Evolutionary conservation across 2,888 invertebrate genomes (phyloP).

Genomic region (Drosophila algonquin): DNA sequence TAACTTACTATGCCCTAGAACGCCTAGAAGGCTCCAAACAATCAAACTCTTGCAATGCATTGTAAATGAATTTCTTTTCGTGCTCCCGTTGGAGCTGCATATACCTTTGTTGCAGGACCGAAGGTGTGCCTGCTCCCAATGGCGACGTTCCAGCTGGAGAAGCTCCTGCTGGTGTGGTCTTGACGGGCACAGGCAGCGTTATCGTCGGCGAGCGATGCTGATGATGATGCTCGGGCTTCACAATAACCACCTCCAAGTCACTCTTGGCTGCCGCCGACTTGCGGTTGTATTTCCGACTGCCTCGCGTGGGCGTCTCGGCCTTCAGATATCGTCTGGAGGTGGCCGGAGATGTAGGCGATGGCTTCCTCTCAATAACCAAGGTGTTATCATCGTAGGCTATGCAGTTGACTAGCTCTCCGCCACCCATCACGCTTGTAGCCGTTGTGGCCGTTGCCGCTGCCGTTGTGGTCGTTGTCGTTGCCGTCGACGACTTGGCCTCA

Average conservation of each 20-base stretch:
- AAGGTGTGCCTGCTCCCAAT: slow-evolving; percentile 38
- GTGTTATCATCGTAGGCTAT: slow-evolving; percentile 73
- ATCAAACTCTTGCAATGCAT: slow-evolving; percentile 74
- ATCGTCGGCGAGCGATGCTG: slow-evolving; percentile 71
- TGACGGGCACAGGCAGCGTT: slow-evolving; percentile 57
- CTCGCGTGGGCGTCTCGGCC: slow-evolving; percentile 60
- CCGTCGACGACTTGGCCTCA: slow-evolving; percentile 32
- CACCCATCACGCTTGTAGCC: slow-evolving; percentile 47
- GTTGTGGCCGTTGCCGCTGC: slow-evolving; percentile 11
- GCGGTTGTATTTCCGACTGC: slow-evolving; percentile 72
- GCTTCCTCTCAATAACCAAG: slow-evolving; percentile 65
- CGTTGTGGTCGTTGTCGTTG: slow-evolving; percentile 6
- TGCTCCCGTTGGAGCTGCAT: slow-evolving; percentile 73
- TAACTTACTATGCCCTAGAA: slow-evolving; percentile 75
- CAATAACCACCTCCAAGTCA: slow-evolving; percentile 63
- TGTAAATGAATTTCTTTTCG: slow-evolving; percentile 73
- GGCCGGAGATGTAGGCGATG: slow-evolving; percentile 68
- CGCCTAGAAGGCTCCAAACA: slow-evolving; percentile 69
- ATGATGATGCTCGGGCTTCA: slow-evolving; percentile 64
- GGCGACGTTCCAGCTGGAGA: slow-evolving; percentile 30
- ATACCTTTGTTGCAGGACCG: slow-evolving; percentile 75
- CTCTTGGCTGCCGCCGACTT: slow-evolving; percentile 55
- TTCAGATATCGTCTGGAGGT: slow-evolving; percentile 63
- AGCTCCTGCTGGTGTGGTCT: slow-evolving; percentile 18
- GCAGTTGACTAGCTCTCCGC: slow-evolving; percentile 69